A percentile compares a stretch with the other conserved stretches of the same genome.
Conservation (phyloP, 2,113 vertebrate species). For the Falcunculus frontatus region DNA sequence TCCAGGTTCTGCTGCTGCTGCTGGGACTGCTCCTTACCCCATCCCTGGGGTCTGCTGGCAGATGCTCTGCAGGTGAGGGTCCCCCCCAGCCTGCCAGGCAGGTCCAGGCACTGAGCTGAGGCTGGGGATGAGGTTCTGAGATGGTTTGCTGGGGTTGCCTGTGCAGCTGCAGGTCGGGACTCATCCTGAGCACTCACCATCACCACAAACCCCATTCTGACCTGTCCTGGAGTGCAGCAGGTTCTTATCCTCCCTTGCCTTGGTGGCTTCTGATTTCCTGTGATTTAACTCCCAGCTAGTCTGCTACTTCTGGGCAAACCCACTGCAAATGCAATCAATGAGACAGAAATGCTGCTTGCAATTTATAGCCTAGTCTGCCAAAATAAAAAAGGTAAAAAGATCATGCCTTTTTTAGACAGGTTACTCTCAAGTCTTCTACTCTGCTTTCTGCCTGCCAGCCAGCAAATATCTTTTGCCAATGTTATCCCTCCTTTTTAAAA, state of each 20-base stretch:
- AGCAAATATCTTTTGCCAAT: neutral
- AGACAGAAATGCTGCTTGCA: neutral
- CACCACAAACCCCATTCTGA: neutral
- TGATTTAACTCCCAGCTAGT: neutral
- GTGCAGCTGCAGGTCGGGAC: neutral
- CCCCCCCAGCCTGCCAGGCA: conserved; percentile 2
- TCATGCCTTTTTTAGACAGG: neutral
- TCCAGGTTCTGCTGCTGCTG: neutral
- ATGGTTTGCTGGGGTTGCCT: neutral
- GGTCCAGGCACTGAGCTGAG: neutral
- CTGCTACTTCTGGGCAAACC: neutral
- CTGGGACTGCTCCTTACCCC: neutral
- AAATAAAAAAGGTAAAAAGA: neutral
- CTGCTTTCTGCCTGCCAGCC: neutral
- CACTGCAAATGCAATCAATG: neutral
- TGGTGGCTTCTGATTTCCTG: neutral
- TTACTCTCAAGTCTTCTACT: neutral
- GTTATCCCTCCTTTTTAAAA: neutral
- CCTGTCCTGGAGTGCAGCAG: neutral
- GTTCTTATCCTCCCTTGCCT: neutral
- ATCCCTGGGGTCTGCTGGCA: neutral
- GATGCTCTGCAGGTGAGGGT: neutral
- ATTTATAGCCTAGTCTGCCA: neutral
- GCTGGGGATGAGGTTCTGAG: neutral
- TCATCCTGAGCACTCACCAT: neutral